Percentiles rank a stretch among this genome's conserved stretches.
phyloP scores from a whole-genome alignment of 2,113 vertebrate species.

The Perognathus longimembris region DNA sequence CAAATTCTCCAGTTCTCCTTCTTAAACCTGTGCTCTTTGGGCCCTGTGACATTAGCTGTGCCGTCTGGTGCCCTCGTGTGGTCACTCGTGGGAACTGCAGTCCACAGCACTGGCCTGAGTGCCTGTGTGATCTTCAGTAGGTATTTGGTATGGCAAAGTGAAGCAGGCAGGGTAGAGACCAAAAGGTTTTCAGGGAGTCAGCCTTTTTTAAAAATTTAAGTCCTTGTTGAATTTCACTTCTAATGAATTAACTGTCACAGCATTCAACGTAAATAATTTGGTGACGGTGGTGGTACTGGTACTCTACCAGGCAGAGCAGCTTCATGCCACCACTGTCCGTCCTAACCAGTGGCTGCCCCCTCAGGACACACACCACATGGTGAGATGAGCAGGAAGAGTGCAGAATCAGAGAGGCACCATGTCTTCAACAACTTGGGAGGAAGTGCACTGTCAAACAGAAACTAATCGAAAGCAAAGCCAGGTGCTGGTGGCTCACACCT shows the following conservation, averaged over 20 bases:
- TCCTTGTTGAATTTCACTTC: too few relatives aligned
- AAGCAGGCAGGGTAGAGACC: too few relatives aligned
- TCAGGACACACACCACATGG: not conserved
- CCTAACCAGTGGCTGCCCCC: too few relatives aligned
- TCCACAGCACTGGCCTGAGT: fast-evolving
- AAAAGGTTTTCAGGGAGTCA: too few relatives aligned
- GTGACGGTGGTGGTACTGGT: too few relatives aligned
- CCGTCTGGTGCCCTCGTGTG: fast-evolving
- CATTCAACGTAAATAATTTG: too few relatives aligned
- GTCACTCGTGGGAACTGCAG: not conserved
- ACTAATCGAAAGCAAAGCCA: not conserved
- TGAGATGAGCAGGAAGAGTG: not conserved
- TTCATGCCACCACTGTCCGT: too few relatives aligned
- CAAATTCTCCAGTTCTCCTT: not conserved
- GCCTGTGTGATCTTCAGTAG: too few relatives aligned
- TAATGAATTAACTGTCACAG: too few relatives aligned
- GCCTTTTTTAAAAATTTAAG: too few relatives aligned
- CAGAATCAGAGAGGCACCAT: not conserved
- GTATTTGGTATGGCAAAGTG: too few relatives aligned
- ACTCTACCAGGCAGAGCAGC: not conserved
- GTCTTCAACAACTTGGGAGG: not conserved
- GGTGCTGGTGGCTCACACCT: too few relatives aligned
- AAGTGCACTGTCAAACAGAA: not conserved
- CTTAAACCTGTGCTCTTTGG: not conserved
- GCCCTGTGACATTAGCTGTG: not conserved